These are phyloP conservation scores for Eurytoma adleriae DNA, from an alignment of 2,888 invertebrate species.

Conservation along the genomic window DNA sequence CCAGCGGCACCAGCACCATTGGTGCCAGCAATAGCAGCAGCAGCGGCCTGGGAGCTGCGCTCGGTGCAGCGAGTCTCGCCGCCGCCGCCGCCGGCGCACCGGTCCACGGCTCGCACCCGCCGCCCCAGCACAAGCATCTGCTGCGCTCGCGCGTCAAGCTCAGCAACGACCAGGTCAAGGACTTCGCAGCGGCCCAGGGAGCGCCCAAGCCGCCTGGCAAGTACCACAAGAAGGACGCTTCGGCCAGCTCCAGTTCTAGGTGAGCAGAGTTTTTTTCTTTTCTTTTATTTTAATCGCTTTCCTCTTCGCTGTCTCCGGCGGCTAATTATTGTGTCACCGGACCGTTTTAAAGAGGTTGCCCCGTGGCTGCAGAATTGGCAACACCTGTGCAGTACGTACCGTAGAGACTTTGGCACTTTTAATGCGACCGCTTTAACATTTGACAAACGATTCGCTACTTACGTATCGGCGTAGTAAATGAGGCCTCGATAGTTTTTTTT, in stretches of 20 bases:
- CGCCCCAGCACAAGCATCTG: constrained; percentile 72
- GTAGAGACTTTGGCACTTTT: constrained; percentile 44
- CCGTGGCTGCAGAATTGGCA: constrained; percentile 49
- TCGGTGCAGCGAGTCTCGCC: constrained; percentile 22
- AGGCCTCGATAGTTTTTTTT: neutral
- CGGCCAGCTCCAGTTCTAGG: constrained; percentile 85
- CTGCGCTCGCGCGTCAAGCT: constrained; percentile 72
- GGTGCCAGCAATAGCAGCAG: constrained; percentile 64
- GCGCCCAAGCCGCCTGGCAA: constrained; percentile 63
- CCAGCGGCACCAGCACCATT: constrained; percentile 70
- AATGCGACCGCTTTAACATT: constrained; percentile 49
- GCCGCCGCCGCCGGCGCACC: constrained; percentile 58
- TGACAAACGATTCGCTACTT: constrained; percentile 27
- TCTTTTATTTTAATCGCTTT: too few relatives aligned
- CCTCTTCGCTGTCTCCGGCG: too few relatives aligned
- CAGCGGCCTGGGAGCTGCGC: constrained; percentile 59
- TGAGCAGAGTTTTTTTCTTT: constrained; percentile 62
- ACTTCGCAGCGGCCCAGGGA: constrained; percentile 63
- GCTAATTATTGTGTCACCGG: too few relatives aligned
- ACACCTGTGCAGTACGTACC: constrained; percentile 29
- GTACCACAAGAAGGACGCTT: constrained; percentile 73
- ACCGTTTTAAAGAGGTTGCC: neutral
- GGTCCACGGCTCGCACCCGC: constrained; percentile 63
- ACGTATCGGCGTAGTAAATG: neutral
- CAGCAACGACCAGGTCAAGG: constrained; percentile 69